Base-by-base conservation (phyloP, 2,113 vertebrate genomes). In the Glaucidium brasilianum region DNA sequence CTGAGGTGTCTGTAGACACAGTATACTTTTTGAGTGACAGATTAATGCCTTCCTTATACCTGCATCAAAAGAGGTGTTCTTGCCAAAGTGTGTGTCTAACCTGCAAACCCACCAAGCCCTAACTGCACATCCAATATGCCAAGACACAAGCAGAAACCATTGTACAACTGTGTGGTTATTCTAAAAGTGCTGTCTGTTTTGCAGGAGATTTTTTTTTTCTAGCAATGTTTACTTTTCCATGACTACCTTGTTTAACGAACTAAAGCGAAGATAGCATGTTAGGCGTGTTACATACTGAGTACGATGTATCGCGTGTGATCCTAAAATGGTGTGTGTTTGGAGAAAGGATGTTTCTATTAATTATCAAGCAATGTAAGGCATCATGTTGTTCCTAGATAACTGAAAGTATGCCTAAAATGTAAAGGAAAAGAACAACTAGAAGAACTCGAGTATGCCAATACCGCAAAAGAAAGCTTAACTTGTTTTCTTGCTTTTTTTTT, bases 401-500 rank as follows among this genome's bases (percentile, higher is more conserved):
- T 95, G 82, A 96, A 97, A 96, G 30, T 97, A 92, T 97, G 97
- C 89, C 85, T 97, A 59, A 97, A 95, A 84, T 97, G 55, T 97
- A 96, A 95, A 95, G 97, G 98, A 85, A 85, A 91, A 96, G 88
- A 81, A 92, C 87, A 91, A 88, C 55, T 94, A 96, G 96, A 95
- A 96, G 93, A 95, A 89, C 90, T 96, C 92, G 19, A 86, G 94
- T 97, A 95, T 98, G 95, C 72, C 76, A 94, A 96, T 98, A 92
- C 95, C 37, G 18, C 96, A 69, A 98, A 98, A 97, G 97, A 98
- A 98, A 98, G 97, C 97, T 98, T 98, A 98, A 98, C 98, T 97
- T 98, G 94, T 98, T 98, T 98, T 98, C 97, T 98, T 97, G 98
- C 97, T 99, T 96, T 98, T 98, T 98, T 98, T 98, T 98, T 98